Evolutionary conservation across 2,888 invertebrate species (phyloP), one percentile per base, ranked within the genome.

Genomic region (Deilephila elpenor): DNA sequence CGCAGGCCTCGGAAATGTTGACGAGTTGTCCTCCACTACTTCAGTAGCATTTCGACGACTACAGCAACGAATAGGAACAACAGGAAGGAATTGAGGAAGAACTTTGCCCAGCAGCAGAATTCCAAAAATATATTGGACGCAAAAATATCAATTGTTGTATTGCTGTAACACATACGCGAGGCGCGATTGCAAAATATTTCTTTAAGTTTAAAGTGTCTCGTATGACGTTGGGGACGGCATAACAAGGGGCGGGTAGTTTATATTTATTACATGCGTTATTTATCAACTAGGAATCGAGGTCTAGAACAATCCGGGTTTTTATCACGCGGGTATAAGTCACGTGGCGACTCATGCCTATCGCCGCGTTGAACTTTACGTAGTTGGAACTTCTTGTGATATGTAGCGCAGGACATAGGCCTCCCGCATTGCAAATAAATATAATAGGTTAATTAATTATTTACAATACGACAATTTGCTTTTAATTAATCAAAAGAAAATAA

Each of bases 281-380:
- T 67, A 51, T 51, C 44, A 20, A 67, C 67, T 67, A 51, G 25
- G 44, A 25, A 72, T 51, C 70, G 59, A 64, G 62, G 70, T 51
- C 72, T 62, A 71, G 62, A 74, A 74, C 62, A 20, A 64, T 62
- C 62, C 44, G 59, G 32, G 70, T 64, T 75, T 71, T 59, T 73
- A 67, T 67, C 67, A 64, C 44, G 20, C 17, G 37, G 25, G 44
- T 60, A n/a, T 5, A n/a, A 17, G 73, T 75, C 75, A 75, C 75
- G 75, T 75, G 71, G 70, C 29, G 20, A 4, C 25, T 67, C 64
- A 64, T 44, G 64, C 25, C 44, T 5, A 20, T 14, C 44, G 64
- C 64, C 59, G 37, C 11, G 20, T 17, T 32, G 19, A 19, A 51
- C 25, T 60, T 60, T 20, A 56, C 44, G 44, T n/a, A 19, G n/a